Conservation (phyloP, 64 coral and sea anemone genomes). For the Trachythela sp. region DNA sequence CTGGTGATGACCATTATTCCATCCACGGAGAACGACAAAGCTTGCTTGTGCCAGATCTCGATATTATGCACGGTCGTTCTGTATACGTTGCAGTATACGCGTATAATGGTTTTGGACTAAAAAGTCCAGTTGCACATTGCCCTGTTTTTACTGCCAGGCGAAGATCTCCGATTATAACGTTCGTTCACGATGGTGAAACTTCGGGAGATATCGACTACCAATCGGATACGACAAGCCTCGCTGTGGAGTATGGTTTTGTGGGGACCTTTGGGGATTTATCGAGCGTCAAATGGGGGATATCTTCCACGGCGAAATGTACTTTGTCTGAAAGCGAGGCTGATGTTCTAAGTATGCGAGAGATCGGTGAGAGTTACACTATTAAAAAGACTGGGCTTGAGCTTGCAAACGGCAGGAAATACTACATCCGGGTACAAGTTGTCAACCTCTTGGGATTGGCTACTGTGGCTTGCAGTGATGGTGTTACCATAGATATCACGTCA, state of each 20-base stretch:
- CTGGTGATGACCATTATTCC: conserved; percentile 78
- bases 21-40: conserved; percentile 61
- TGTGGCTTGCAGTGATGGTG: conserved; percentile 87
- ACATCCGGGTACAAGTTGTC: conserved; percentile 58
- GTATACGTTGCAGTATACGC: conserved; percentile 70
- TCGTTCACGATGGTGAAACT: conserved; percentile 69
- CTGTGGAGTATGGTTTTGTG: conserved; percentile 64
- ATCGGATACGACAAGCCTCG: conserved; percentile 54
- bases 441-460: conserved; percentile 65
- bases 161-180: conserved; percentile 64
- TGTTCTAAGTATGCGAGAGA: conserved; percentile 42
- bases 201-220: conserved; percentile 71
- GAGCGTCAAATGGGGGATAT: conserved; percentile 76
- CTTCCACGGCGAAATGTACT: conserved; percentile 55
- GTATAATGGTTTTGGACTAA: conserved; percentile 72
- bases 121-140: conserved; percentile 66
- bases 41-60: conserved; percentile 48
- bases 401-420: conserved; percentile 73
- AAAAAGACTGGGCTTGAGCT: conserved; percentile 65
- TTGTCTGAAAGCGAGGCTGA: conserved; percentile 67
- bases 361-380: conserved; percentile 71
- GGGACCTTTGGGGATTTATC: conserved; percentile 35
- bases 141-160: conserved; percentile 63
- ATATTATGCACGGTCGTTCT: conserved; percentile 85
- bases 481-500: conserved; percentile 80